Base-by-base conservation (phyloP, 2,888 invertebrate genomes). In the Papilio demoleus region DNA sequence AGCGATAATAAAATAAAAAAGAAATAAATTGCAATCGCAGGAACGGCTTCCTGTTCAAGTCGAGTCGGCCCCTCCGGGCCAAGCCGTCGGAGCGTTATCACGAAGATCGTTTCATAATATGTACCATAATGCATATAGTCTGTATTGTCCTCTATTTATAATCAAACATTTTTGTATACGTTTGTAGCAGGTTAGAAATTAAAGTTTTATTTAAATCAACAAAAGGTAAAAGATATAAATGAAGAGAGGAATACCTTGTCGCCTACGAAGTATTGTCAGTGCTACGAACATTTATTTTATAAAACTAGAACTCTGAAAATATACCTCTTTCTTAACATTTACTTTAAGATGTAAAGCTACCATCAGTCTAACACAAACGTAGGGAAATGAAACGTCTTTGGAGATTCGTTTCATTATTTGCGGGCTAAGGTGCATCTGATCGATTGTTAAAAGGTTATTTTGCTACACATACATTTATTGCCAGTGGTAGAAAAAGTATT, bases 21-120 rank as follows among this genome's bases (percentile, higher is more conserved):
- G 72, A 76, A 83, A 85, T 84, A 85, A 87, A 87, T 83, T 82
- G 79, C 81, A 86, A 85, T 86, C 83, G 81, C 76, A 76, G 76
- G 77, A 81, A 79, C 73, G 78, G 71, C 69, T 73, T 68, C 67
- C 70, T 68, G 68, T 73, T 71, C 63, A 58, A 70, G 34, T 63
- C 59, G 66, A 50, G 61, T 65, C 62, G 67, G 62, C 70, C 63
- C 67, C 58, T 65, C 65, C 47, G 67, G 71, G 56, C 65, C 66
- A 65, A 36, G 42, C 36, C 68, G 66, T 78, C 53, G 27, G 19
- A 65, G 70, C 60, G 34, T 61, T 70, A 67, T 65, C 62, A 47
- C 45, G 34, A 65, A 31, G 34, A 60, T 24, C 47, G 40, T 42
- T 45, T 38, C 36, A 68, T 66, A 63, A 53, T 64, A 70, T 56